Evolutionary conservation across 2,113 vertebrate genomes (phyloP), one percentile per base, ranked within the genome.

Genomic region (Toxostoma redivivum): DNA sequence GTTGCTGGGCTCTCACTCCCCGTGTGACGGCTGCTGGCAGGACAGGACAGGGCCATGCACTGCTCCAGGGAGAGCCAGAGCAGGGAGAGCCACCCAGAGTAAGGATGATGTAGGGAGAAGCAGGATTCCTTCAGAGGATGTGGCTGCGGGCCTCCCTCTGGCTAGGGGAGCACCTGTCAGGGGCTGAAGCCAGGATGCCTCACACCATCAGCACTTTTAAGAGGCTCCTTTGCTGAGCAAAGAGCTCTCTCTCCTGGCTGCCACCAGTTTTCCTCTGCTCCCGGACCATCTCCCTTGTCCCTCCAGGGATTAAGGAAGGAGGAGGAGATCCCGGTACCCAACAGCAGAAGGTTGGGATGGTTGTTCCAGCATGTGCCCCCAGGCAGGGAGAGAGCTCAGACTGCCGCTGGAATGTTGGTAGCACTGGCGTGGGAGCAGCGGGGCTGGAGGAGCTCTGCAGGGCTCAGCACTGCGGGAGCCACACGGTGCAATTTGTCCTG

Each of bases 161-260:
- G 38, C 22, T 5, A 27, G 37, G 56, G 50, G 42, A 89, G 28
- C 78, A 57, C 64, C 78, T 77, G 91, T 7, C 45, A 47, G 65
- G 56, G 70, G 85, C 69, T 60, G 53, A 53, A 86, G 82, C 67
- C 81, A 54, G 88, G 69, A 58, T 28, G 79, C 44, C 71, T 93
- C 86, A 37, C 42, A 37, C 18, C 2, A 9, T 14, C 91, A 94
- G 91, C 78, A 20, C 47, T 90, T 90, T 3, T 12, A 72, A 71
- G 60, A 72, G 35, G 50, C 66, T 91, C 58, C 70, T 89, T 95
- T 54, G 94, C 90, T 90, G 67, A 95, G 93, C 81, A 35, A 42
- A 95, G 94, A 95, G 96, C 95, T 95, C 94, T 95, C 95, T 66
- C 96, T 94, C 94, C 94, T 94, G 94, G 95, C 91, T 97, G 94